Evolutionary conservation across 2,113 vertebrate species (phyloP), one percentile per base, ranked within the genome.

Genomic region (Brienomyrus longianalis): DNA sequence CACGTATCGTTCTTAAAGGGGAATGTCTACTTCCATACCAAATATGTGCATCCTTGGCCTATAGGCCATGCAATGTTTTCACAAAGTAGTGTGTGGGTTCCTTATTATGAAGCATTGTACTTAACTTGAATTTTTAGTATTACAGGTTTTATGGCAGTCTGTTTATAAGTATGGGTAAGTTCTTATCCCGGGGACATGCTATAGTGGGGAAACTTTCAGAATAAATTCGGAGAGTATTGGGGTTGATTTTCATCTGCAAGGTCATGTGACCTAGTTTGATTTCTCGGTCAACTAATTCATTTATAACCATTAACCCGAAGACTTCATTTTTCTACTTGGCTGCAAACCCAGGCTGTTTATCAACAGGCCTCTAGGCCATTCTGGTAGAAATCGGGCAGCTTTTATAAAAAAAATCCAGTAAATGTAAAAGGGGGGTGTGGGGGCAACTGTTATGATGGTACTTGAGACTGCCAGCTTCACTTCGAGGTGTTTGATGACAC

Each of bases 401-500:
- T 19, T 35, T 39, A 62, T 31, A 62, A 21, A 39, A 43, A 6
- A 80, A 35, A 80, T 62, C 23, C 54, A 6, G 11, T 35, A 77
- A 39, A 77, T 39, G 70, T 80, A 80, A 45, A 19, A 4, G 77
- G 19, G 5, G 19, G 11, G 74, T 31, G 27, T 39, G 13, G 39
- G 17, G 77, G 62, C 27, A n/a, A 4, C n/a, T 3, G 62, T 80
- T 59, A 31, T 31, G 27, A 59, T 59, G 35, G 52, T 43, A 66
- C 59, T 13, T 87, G 43, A 43, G 51, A 10, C 39, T 27, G 91
- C 88, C 62, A 83, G 47, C 21, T 66, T 47, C 66, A 66, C 86
- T 31, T 43, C n/a, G 89, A 66, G 85, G 86, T 90, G 54, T 85
- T 86, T 51, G 39, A 84, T 86, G 70, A 43, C 88, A 3, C 83